Evolutionary conservation across 64 coral and sea anemone species (phyloP).

Genomic region (Stichodactyla helianthus): DNA sequence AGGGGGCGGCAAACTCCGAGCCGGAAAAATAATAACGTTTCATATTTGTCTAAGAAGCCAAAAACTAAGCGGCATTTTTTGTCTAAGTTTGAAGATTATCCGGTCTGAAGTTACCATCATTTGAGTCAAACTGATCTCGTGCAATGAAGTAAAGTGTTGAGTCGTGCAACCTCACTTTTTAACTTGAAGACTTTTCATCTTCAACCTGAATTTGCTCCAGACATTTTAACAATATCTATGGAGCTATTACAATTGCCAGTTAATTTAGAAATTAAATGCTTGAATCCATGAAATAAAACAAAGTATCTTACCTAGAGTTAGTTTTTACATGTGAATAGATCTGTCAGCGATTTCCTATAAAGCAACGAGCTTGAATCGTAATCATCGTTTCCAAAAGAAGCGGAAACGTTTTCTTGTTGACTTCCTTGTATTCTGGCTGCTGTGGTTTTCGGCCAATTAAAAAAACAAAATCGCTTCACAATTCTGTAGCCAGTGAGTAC

Average conservation of each 20-base stretch:
- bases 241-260: too few relatives aligned
- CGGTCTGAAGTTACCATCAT: background rate
- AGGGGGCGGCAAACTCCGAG: background rate
- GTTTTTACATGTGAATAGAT: background rate
- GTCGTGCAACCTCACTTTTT: background rate
- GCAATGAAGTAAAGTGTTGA: background rate
- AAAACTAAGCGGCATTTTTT: constrained; percentile 4
- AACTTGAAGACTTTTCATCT: background rate
- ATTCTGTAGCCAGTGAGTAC: background rate
- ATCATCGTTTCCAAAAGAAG: background rate
- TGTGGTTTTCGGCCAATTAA: constrained; percentile 4
- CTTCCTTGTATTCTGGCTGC: background rate
- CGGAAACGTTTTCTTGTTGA: background rate
- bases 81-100: background rate
- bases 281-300: background rate
- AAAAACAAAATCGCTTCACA: background rate
- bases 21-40: constrained; percentile 10
- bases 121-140: background rate
- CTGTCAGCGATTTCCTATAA: background rate
- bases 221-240: background rate
- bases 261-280: too few relatives aligned
- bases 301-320: background rate
- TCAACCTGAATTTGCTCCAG: background rate
- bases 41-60: background rate
- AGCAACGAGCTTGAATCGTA: background rate